Evolutionary conservation across 2,113 vertebrate species (phyloP).

Genomic region (Calyptomena viridis): DNA sequence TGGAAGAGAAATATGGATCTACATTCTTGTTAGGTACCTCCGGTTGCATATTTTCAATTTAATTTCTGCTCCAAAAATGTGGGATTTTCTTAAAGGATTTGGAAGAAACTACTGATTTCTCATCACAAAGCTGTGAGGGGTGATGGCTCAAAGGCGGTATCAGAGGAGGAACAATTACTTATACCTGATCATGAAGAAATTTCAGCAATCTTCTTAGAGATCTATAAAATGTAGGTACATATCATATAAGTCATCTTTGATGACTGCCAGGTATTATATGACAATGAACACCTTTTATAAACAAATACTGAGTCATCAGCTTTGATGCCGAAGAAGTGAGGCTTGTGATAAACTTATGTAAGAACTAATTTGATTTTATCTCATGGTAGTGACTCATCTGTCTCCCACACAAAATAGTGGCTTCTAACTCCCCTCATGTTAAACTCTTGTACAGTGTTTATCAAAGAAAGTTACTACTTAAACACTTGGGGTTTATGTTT

Average conservation of each 20-base stretch:
- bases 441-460: not conserved
- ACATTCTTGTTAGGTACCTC: not conserved
- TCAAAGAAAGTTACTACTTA: not conserved
- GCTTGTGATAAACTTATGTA: not conserved
- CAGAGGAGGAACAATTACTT: not conserved
- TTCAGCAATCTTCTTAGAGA: not conserved
- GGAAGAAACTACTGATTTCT: not conserved
- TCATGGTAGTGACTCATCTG: slow-evolving; percentile 19
- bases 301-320: slow-evolving; percentile 24
- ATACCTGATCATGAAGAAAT: not conserved
- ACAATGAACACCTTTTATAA: not conserved
- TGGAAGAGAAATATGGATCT: not conserved
- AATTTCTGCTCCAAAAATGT: not conserved
- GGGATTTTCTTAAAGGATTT: not conserved
- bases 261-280: not conserved
- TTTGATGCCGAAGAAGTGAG: not conserved
- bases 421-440: not conserved
- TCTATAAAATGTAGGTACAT: not conserved
- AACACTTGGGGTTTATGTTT: not conserved
- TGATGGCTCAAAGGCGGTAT: not conserved
- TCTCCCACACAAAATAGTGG: not conserved
- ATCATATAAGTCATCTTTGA: not conserved
- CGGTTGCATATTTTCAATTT: not conserved
- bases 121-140: not conserved
- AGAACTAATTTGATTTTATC: slow-evolving; percentile 4